Base-by-base conservation (phyloP, 2,797 vertebrate genomes). In the Enoplosus armatus region DNA sequence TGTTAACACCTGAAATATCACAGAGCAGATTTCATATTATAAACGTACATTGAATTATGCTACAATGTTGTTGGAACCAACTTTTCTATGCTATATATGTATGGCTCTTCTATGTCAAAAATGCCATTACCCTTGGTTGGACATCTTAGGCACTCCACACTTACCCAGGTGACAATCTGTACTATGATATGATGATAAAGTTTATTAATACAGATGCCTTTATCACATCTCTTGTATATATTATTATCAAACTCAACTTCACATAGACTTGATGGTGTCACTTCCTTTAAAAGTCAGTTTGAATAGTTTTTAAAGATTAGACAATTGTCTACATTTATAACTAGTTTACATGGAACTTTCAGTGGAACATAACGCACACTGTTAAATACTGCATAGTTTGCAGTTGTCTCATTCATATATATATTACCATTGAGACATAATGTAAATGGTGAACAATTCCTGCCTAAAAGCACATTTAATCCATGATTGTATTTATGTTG, bases 1-100 rank as follows among this genome's bases (percentile, higher is more conserved):
- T 65, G 60, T 53, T 53, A 75, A 53, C 47, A 58, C 24, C 9
- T 41, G 55, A 69, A 69, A 58, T 62, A 55, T 71, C 55, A 51
- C 35, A 60, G 58, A 72, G 24, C 2, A 4, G 8, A 55, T 24
- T 60, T 37, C 15, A 63, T 29, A 43, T 31, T 48, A 24, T 47
- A 33, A 39, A 14, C 62, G 48, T 39, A 35, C 2, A 51, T 18
- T 55, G 15, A 77, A 56, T 60, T 24, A 62, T 26, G 11, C 37
- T 27, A 16, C 35, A 45, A 9, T 45, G 48, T 12, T 66, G 33
- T 6, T 6, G 6, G 61, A 33, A n/a, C 16, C 59, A 43, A 37
- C 2, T 45, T 24, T 26, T 70, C 24, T 24, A 22, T 6, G 48
- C 18, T 43, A 1, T 66, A 10, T 51, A 4, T 56, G 47, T 47